phyloP scores from a whole-genome alignment of 2,797 vertebrate species.

The Trichosurus vulpecula region DNA sequence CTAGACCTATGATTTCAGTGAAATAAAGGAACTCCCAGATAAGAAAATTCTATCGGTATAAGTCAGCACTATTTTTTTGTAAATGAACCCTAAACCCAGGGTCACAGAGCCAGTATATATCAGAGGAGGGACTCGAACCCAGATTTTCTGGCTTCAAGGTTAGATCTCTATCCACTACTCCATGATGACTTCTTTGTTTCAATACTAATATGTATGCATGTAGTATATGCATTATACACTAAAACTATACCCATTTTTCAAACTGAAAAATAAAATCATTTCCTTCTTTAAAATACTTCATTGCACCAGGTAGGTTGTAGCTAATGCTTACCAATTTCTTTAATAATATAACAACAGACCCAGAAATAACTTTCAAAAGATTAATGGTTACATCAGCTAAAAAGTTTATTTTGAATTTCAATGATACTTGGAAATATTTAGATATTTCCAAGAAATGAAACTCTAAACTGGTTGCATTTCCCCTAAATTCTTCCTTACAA shows the following conservation, averaged over 20 bases:
- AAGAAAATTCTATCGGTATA: neutral
- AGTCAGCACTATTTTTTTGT: neutral
- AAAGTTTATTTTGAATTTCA: neutral
- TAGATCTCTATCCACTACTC: neutral
- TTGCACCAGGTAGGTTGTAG: neutral
- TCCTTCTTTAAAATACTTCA: neutral
- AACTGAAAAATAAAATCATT: neutral
- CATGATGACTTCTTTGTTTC: neutral
- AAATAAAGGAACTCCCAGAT: neutral
- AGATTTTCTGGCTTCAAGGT: neutral
- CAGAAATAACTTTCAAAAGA: neutral
- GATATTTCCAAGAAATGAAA: neutral
- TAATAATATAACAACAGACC: neutral
- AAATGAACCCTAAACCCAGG: neutral
- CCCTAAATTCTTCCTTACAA: neutral
- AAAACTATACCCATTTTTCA: neutral
- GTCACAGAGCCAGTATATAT: neutral
- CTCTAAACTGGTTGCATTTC: neutral
- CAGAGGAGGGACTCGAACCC: neutral
- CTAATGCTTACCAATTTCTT: neutral
- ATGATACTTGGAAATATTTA: neutral
- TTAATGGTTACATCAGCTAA: neutral
- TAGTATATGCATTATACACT: neutral
- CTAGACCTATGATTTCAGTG: neutral
- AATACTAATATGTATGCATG: neutral